phyloP scores from a whole-genome alignment of 2,888 invertebrate genomes.

The Hyppa rectilinea region DNA sequence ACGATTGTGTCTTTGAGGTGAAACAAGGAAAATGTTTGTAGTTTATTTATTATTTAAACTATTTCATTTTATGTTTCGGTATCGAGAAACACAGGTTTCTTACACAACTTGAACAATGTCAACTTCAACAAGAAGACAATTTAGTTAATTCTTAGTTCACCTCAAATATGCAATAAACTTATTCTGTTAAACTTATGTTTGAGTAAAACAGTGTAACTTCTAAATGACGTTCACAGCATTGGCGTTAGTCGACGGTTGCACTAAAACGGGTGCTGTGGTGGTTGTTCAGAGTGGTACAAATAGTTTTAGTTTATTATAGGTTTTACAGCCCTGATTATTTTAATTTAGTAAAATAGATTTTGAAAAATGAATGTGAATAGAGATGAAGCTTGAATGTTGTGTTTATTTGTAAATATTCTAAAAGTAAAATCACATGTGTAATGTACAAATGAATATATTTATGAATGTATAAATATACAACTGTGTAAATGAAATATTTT shows the following conservation, averaged over 20 bases:
- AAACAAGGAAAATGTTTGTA: slow-evolving; percentile 42
- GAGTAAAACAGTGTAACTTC: slow-evolving; percentile 51
- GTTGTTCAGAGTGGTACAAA: slow-evolving; percentile 54
- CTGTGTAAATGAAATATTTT: slow-evolving; percentile 87
- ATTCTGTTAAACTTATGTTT: slow-evolving; percentile 67
- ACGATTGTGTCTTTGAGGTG: slow-evolving; percentile 64
- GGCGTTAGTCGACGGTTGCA: neutral
- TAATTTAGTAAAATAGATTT: slow-evolving; percentile 74
- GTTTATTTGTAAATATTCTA: slow-evolving; percentile 88
- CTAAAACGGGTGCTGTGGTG: slow-evolving; percentile 43
- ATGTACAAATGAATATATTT: slow-evolving; percentile 89
- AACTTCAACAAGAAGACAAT: slow-evolving; percentile 12
- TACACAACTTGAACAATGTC: slow-evolving; percentile 3
- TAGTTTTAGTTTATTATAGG: slow-evolving; percentile 78
- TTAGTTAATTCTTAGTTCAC: slow-evolving; percentile 56
- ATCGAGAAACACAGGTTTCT: slow-evolving; percentile 9
- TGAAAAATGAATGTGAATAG: slow-evolving; percentile 79
- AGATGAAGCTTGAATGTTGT: slow-evolving; percentile 82
- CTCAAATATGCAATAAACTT: slow-evolving; percentile 64
- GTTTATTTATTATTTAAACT: slow-evolving; percentile 18
- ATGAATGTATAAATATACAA: slow-evolving; percentile 84
- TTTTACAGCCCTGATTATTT: slow-evolving; percentile 85
- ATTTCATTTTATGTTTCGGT: slow-evolving; percentile 16
- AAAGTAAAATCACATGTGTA: slow-evolving; percentile 82
- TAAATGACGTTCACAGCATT: slow-evolving; percentile 41